A percentile compares a stretch with the other conserved stretches of the same genome.
These are phyloP conservation scores for Thalassaphorura encarpata DNA, from an alignment of 1,140 invertebrate species.

Conservation along the genomic window DNA sequence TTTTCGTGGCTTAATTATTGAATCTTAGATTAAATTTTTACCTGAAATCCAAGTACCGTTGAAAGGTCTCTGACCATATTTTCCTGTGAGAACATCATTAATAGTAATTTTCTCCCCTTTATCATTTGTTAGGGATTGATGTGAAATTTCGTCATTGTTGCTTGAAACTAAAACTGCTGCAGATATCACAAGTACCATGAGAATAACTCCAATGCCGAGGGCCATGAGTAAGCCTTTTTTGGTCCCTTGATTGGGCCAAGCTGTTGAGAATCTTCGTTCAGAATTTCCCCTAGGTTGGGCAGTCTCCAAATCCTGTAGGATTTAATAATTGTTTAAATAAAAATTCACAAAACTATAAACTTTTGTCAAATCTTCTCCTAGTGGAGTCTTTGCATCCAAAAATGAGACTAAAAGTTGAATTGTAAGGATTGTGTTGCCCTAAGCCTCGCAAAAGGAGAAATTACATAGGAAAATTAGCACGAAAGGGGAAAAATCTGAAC, in stretches of 20 bases:
- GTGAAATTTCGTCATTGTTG: background rate
- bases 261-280: too few relatives aligned
- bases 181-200: constrained; percentile 18
- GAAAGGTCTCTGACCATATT: constrained; percentile 28
- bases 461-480: too few relatives aligned
- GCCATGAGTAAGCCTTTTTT: constrained; percentile 6
- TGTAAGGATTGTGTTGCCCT: too few relatives aligned
- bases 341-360: too few relatives aligned
- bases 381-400: too few relatives aligned
- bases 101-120: constrained; percentile 23
- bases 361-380: too few relatives aligned
- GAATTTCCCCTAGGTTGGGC: too few relatives aligned
- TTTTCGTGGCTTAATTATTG: background rate
- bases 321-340: too few relatives aligned
- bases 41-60: constrained; percentile 37
- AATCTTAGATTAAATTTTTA: constrained; percentile 11
- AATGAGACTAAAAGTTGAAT: too few relatives aligned
- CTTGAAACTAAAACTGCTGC: constrained; percentile 10
- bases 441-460: too few relatives aligned
- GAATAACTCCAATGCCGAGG: constrained; percentile 11
- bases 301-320: too few relatives aligned
- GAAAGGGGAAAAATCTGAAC: too few relatives aligned
- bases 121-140: background rate
- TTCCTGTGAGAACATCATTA: constrained; percentile 33
- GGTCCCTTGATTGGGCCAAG: background rate